phyloP scores from a whole-genome alignment of 2,888 invertebrate genomes.

The Pterobdella sp. region DNA sequence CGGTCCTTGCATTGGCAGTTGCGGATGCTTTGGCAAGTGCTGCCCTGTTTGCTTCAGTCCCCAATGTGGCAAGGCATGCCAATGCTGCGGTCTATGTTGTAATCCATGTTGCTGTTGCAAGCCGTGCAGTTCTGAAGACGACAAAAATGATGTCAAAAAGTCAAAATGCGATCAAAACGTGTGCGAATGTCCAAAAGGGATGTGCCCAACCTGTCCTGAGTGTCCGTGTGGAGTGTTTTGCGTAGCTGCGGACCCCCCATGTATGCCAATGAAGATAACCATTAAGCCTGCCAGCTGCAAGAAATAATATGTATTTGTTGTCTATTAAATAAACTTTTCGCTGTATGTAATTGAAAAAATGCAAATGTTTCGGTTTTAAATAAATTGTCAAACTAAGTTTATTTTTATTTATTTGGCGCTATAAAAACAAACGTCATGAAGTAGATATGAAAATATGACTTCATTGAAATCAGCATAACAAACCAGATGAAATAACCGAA shows the following conservation, averaged over 20 bases:
- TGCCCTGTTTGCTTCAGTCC: background rate
- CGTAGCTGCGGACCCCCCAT: background rate
- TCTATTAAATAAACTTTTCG: too few relatives aligned
- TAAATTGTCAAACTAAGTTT: too few relatives aligned
- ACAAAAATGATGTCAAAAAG: background rate
- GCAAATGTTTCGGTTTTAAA: too few relatives aligned
- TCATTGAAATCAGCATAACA: too few relatives aligned
- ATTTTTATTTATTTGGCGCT: too few relatives aligned
- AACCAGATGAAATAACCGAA: too few relatives aligned
- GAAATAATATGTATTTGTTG: too few relatives aligned
- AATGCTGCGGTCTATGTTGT: constrained; percentile 8
- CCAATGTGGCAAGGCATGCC: background rate
- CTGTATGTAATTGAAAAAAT: too few relatives aligned
- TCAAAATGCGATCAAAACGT: background rate
- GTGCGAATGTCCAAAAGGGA: background rate
- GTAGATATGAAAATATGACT: too few relatives aligned
- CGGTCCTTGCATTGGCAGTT: background rate
- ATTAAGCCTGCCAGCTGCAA: background rate
- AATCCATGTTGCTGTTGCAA: constrained; percentile 12
- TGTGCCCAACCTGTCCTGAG: constrained; percentile 1
- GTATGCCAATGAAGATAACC: background rate
- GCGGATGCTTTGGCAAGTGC: background rate
- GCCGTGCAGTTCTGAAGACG: background rate
- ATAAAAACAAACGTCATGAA: too few relatives aligned
- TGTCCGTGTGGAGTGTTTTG: background rate